These are phyloP conservation scores for Aphelenchoides fujianensis DNA, from an alignment of 1,140 invertebrate species.

Conservation along the genomic window DNA sequence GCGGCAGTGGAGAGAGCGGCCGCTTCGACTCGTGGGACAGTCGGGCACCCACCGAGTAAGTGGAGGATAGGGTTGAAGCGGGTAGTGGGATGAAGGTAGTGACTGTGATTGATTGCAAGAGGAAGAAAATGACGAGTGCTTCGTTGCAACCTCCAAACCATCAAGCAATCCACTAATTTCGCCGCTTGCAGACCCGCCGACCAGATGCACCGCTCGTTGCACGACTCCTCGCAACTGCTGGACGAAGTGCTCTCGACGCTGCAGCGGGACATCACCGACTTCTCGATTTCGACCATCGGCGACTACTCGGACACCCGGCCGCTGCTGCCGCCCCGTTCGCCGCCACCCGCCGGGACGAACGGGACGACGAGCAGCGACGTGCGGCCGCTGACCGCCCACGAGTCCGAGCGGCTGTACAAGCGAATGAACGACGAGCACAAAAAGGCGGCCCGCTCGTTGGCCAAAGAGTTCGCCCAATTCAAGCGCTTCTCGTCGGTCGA, in stretches of 20 bases:
- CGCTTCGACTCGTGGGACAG: too few relatives aligned
- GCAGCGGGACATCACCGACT: constrained; percentile 52
- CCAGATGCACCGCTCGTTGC: background rate
- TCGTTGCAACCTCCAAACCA: constrained; percentile 3
- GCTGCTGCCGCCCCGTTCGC: constrained; percentile 23
- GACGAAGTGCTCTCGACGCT: constrained; percentile 43
- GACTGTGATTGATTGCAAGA: background rate
- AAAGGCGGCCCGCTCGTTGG: constrained; percentile 44
- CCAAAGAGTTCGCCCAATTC: constrained; percentile 26
- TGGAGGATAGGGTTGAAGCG: background rate
- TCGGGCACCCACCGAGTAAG: background rate
- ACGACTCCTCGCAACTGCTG: constrained; percentile 28
- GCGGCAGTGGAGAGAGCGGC: too few relatives aligned
- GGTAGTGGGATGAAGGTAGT: background rate
- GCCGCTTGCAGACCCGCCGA: background rate
- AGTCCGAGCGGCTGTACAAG: constrained; percentile 33
- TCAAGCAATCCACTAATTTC: too few relatives aligned
- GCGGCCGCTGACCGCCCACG: constrained; percentile 37
- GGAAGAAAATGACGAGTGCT: background rate
- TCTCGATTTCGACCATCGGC: constrained; percentile 45
- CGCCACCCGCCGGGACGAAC: background rate
- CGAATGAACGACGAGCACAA: constrained; percentile 39
- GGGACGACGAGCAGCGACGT: background rate
- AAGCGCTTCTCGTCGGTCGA: constrained; percentile 16
- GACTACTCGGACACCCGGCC: constrained; percentile 50